phyloP scores from a whole-genome alignment of 30 jellyfish, hydroid and myxozoan genomes.

The Phacellophora camtschatica region DNA sequence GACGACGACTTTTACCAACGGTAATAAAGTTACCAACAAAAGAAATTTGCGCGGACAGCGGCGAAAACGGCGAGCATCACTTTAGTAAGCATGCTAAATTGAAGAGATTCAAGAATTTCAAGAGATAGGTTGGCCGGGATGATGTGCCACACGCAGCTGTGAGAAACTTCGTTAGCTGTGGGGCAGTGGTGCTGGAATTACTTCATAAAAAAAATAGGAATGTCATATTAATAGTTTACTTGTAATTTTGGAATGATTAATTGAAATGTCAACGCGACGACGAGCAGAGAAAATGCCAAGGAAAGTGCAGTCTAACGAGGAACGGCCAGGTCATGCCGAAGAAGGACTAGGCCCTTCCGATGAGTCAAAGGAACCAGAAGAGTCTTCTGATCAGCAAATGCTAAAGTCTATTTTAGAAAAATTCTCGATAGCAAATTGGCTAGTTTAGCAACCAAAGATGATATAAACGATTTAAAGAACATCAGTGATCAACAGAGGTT shows the following conservation, averaged over 20 bases:
- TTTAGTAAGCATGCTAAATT: too few relatives aligned
- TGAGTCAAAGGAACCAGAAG: slow-evolving; percentile 18
- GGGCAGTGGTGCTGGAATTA: neutral
- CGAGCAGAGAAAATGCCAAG: neutral
- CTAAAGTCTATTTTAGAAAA: neutral
- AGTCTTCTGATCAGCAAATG: neutral
- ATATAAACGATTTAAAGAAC: neutral
- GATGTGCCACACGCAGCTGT: neutral
- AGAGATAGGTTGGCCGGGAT: too few relatives aligned
- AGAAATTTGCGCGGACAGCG: too few relatives aligned
- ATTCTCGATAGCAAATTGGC: slow-evolving; percentile 35
- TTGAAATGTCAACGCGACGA: neutral
- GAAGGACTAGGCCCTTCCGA: slow-evolving; percentile 4
- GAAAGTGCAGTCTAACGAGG: neutral
- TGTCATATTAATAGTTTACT: too few relatives aligned
- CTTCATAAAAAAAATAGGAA: neutral
- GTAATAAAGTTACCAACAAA: too few relatives aligned
- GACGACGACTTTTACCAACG: too few relatives aligned
- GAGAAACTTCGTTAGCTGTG: neutral
- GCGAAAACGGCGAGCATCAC: too few relatives aligned
- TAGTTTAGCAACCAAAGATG: slow-evolving; percentile 12
- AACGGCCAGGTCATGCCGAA: neutral
- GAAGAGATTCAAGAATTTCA: too few relatives aligned
- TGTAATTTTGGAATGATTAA: neutral
- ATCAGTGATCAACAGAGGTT: neutral